Conservation (phyloP, 2,113 vertebrate genomes). For the Psittacula cyanocephala region DNA sequence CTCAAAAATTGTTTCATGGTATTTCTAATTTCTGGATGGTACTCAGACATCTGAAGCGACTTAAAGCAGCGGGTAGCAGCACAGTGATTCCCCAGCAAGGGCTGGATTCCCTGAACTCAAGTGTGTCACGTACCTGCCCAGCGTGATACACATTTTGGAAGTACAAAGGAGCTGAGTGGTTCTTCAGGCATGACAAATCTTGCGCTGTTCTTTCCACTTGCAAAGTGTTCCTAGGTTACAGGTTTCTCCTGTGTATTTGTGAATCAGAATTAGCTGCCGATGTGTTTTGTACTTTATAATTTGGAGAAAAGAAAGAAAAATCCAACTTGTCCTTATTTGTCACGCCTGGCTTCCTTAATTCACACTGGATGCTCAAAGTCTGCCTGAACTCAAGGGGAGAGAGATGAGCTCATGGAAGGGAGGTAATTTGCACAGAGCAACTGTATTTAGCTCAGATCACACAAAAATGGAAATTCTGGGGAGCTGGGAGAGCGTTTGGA, state of each 20-base stretch:
- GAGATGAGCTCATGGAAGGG: not conserved
- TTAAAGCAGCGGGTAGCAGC: not conserved
- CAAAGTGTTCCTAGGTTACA: not conserved
- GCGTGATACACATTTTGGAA: not conserved
- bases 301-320: not conserved
- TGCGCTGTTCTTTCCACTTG: not conserved
- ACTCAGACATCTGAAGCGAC: not conserved
- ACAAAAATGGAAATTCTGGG: not conserved
- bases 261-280: not conserved
- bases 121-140: not conserved
- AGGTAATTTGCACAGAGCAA: not conserved
- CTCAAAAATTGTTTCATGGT: rapidly evolving
- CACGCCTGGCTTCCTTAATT: constrained; percentile 51
- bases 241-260: constrained; percentile 50
- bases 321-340: constrained; percentile 44
- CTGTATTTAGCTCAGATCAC: not conserved
- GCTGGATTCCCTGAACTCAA: not conserved
- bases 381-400: constrained; percentile 1
- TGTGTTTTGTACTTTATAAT: constrained; percentile 17
- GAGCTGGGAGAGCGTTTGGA: not conserved
- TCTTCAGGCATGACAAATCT: constrained; percentile 50
- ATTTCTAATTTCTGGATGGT: not conserved
- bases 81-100: not conserved
- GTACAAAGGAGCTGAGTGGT: not conserved
- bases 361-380: constrained; percentile 13